Evolutionary conservation across 2,888 invertebrate genomes (phyloP).

Genomic region (Meta bourneti): DNA sequence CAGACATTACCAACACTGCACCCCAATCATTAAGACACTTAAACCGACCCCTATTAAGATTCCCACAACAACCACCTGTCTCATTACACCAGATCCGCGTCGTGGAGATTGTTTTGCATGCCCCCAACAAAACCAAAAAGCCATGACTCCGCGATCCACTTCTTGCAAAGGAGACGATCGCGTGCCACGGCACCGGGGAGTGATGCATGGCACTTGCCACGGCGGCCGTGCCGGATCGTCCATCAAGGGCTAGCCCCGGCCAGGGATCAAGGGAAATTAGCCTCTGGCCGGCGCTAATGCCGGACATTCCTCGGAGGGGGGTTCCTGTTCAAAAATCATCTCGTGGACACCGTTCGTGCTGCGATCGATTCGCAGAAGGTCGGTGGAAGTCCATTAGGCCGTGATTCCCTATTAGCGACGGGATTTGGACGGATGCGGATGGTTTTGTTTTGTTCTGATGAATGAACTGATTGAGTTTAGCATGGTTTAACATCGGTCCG

Average conservation of each 20-base stretch:
- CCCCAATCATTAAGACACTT: too few species aligned
- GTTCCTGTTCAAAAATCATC: not conserved
- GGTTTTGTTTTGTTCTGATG: too few species aligned
- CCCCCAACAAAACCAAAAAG: not conserved
- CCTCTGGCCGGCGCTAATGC: slow-evolving; percentile 17
- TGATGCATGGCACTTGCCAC: slow-evolving; percentile 69
- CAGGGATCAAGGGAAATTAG: slow-evolving; percentile 66
- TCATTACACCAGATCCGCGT: not conserved
- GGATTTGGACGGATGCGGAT: too few species aligned
- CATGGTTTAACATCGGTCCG: too few species aligned
- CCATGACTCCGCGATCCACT: not conserved
- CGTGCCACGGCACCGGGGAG: not conserved
- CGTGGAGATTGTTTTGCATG: not conserved
- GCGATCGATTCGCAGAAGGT: not conserved
- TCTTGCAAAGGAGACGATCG: not conserved
- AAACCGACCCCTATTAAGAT: not conserved
- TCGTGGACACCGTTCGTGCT: not conserved
- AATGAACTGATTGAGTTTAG: too few species aligned
- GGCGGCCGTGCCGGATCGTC: slow-evolving; percentile 38
- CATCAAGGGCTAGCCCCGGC: slow-evolving; percentile 28
- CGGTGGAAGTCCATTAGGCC: too few species aligned
- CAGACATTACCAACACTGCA: too few species aligned
- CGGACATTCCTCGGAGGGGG: slow-evolving; percentile 12
- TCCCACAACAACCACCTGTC: not conserved
- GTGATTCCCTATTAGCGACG: too few species aligned